phyloP scores from a whole-genome alignment of 2,113 vertebrate genomes.

The Chloroceryle aenea region DNA sequence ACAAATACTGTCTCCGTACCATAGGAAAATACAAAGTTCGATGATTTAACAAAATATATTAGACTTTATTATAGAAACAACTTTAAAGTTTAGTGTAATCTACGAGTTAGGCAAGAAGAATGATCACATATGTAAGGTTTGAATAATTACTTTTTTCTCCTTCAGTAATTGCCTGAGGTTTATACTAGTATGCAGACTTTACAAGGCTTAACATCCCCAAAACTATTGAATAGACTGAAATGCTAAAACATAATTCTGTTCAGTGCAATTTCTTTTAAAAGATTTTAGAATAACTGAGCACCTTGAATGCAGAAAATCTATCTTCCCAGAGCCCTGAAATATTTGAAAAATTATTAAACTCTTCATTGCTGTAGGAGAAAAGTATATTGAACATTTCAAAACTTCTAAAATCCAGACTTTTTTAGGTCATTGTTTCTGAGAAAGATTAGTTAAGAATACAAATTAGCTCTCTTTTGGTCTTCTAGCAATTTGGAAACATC shows the following conservation, averaged over 20 bases:
- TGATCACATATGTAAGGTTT: background rate
- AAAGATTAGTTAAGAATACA: background rate
- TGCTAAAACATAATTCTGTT: background rate
- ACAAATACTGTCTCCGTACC: background rate
- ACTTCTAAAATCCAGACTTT: background rate
- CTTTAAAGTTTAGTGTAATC: background rate
- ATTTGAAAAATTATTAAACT: background rate
- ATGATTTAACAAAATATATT: background rate
- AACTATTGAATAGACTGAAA: constrained; percentile 1
- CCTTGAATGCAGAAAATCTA: background rate
- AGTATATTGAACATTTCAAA: background rate
- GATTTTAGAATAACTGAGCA: background rate
- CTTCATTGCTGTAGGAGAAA: background rate
- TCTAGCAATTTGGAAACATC: background rate
- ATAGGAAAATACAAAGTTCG: background rate
- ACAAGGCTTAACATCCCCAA: background rate
- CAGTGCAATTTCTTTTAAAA: background rate
- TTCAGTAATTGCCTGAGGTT: background rate
- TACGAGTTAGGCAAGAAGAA: background rate
- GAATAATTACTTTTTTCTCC: background rate
- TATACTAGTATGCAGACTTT: background rate
- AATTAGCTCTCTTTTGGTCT: background rate
- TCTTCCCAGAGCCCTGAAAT: background rate
- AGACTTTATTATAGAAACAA: background rate
- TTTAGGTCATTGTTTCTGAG: background rate